These are phyloP conservation scores for Microctenopoma stevenorrisi DNA, from an alignment of 2,797 vertebrate genomes.

Conservation along the genomic window DNA sequence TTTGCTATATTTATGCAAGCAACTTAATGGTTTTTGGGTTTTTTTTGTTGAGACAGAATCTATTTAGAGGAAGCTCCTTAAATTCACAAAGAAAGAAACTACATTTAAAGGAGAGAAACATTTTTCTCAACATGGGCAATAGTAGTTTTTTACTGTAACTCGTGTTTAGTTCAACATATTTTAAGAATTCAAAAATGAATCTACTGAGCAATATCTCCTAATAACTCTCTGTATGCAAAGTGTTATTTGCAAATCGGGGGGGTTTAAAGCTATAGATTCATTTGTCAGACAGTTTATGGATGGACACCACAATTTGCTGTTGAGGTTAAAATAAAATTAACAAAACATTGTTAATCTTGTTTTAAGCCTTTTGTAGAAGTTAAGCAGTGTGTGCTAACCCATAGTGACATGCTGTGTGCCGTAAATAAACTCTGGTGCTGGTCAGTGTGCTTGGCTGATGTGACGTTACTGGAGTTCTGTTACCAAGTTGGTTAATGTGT, in stretches of 20 bases:
- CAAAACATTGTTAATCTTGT: background rate
- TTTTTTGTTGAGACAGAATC: constrained; percentile 6
- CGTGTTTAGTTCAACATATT: too few species aligned
- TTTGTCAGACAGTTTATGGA: background rate
- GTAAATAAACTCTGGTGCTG: background rate
- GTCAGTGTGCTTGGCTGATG: background rate
- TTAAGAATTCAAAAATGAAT: too few species aligned
- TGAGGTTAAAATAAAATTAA: background rate
- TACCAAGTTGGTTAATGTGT: background rate
- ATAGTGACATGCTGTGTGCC: background rate
- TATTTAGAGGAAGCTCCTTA: background rate
- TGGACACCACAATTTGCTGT: background rate
- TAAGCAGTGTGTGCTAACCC: background rate
- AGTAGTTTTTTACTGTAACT: constrained; percentile 1
- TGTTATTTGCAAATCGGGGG: background rate
- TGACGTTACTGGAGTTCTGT: background rate
- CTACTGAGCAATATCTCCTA: background rate
- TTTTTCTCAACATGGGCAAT: background rate
- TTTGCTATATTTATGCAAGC: background rate
- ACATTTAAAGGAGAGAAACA: background rate
- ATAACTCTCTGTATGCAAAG: too few species aligned
- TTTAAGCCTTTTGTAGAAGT: too few species aligned
- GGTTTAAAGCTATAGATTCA: background rate
- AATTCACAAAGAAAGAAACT: background rate
- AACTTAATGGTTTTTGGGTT: background rate